phyloP scores from a whole-genome alignment of 2,888 invertebrate genomes.

The Axea sp. region DNA sequence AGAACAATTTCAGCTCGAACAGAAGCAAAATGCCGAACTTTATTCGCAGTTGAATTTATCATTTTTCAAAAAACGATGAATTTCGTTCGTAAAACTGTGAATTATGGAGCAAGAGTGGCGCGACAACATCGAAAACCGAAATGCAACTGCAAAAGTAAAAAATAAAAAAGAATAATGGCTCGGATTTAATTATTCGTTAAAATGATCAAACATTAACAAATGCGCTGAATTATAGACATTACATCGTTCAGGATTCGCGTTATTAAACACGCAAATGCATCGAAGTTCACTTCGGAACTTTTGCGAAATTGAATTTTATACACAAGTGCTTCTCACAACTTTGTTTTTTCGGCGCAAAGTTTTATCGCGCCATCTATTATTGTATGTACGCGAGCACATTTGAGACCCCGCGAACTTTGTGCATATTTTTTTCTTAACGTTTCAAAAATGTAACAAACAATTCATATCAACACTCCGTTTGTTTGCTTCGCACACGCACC shows the following conservation, averaged over 20 bases:
- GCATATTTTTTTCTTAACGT: conserved; percentile 21
- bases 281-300: conserved; percentile 3
- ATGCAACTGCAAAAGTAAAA: no score
- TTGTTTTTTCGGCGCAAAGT: conserved; percentile 19
- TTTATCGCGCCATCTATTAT: conserved; percentile 27
- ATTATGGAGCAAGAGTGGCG: no score
- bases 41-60: no score
- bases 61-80: no score
- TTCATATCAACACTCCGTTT: not conserved
- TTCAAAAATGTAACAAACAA: conserved; percentile 23
- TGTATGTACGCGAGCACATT: not conserved
- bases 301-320: conserved; percentile 26
- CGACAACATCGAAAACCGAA: no score
- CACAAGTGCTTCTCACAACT: conserved; percentile 12
- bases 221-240: not conserved
- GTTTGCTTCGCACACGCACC: not conserved
- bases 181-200: not conserved
- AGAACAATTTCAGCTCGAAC: no score
- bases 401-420: not conserved
- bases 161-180: no score
- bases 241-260: conserved; percentile 1
- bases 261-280: conserved; percentile 16
- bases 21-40: no score
- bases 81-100: no score
- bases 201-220: conserved; percentile 12